Evolutionary conservation across 2,888 invertebrate species (phyloP).

Genomic region (Hipparchia semele): DNA sequence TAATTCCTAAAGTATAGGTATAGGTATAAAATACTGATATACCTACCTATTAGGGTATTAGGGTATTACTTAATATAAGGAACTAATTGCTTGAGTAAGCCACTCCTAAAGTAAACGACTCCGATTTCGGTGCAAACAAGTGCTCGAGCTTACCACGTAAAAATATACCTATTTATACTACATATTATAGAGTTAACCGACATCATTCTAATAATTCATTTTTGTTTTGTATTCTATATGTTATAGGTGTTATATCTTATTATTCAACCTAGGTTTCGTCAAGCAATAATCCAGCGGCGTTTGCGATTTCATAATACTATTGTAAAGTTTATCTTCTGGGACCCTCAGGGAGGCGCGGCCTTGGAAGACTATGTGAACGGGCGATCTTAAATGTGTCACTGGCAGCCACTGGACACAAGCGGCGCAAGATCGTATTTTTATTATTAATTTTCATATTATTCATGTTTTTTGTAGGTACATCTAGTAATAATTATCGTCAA

Average conservation of each 20-base stretch:
- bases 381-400: no score
- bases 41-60: not conserved
- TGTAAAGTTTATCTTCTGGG: not conserved
- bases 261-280: no score
- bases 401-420: no score
- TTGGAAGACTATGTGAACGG: no score
- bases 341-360: no score
- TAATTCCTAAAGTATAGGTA: no score
- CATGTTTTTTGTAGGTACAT: not conserved
- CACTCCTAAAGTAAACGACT: conserved; percentile 73
- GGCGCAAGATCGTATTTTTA: no score
- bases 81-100: conserved; percentile 72
- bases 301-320: not conserved
- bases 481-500: not conserved
- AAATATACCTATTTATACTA: conserved; percentile 79
- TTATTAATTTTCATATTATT: not conserved
- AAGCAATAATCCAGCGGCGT: not conserved
- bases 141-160: conserved; percentile 69
- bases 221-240: not conserved
- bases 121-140: conserved; percentile 77
- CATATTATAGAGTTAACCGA: conserved; percentile 66
- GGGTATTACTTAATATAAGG: not conserved
- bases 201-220: conserved; percentile 17
- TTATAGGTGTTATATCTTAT: no score
- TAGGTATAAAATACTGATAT: not conserved